Evolutionary conservation across 2,888 invertebrate genomes (phyloP).

Genomic region (Yponomeuta evonymella): DNA sequence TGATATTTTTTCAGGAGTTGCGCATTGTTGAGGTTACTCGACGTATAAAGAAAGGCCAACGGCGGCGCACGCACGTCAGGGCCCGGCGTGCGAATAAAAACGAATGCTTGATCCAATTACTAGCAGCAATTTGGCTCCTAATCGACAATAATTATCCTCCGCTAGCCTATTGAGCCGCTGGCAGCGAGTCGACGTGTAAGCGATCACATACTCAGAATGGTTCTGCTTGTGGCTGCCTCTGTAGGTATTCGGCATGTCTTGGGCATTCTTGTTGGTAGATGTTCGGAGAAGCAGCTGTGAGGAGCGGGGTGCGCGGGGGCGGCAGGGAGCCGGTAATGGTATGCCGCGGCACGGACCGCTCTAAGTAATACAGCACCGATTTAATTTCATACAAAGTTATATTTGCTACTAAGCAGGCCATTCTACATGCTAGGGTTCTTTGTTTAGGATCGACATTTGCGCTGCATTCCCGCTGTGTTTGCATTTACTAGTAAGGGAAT

Average conservation of each 20-base stretch:
- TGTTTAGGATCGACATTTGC: slow-evolving; percentile 60
- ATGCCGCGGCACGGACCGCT: slow-evolving; percentile 10
- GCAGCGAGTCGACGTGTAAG: too few species aligned
- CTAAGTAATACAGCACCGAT: slow-evolving; percentile 12
- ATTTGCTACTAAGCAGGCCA: not conserved
- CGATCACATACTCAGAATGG: too few species aligned
- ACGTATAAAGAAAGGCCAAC: not conserved
- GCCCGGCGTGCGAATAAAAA: not conserved
- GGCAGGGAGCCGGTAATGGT: not conserved
- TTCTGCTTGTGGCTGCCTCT: too few species aligned
- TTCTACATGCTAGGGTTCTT: not conserved
- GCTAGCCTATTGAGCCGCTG: not conserved
- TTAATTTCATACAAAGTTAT: slow-evolving; percentile 8
- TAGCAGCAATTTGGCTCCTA: not conserved
- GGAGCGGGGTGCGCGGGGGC: not conserved
- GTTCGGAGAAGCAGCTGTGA: not conserved
- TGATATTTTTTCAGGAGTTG: too few species aligned
- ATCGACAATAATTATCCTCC: not conserved
- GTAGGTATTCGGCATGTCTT: not conserved
- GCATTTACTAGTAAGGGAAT: slow-evolving; percentile 22
- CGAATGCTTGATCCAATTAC: not conserved
- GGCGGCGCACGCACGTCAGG: not conserved
- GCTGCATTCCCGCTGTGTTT: slow-evolving; percentile 43
- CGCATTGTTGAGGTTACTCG: too few species aligned
- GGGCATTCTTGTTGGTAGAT: not conserved